phyloP scores from a whole-genome alignment of 2,888 invertebrate genomes.

The Lobophora halterata region DNA sequence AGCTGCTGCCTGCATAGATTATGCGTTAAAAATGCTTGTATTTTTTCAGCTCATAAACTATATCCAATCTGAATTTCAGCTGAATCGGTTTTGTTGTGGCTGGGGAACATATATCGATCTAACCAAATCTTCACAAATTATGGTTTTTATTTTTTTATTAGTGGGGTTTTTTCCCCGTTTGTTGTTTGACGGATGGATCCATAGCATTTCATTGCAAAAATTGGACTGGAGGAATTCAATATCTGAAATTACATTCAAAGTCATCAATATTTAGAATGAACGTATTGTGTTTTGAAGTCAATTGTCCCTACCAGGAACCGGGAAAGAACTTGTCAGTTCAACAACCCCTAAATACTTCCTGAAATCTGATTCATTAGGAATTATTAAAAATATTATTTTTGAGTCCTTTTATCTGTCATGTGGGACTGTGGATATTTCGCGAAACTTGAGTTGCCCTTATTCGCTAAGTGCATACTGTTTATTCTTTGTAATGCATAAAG shows the following conservation, averaged over 20 bases:
- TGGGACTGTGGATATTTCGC: constrained; percentile 33
- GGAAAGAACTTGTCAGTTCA: constrained; percentile 24
- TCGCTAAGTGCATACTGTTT: constrained; percentile 45
- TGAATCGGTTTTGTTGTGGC: too few relatives aligned
- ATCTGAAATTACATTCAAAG: background rate
- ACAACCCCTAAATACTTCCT: constrained; percentile 26
- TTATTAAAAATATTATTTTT: constrained; percentile 40
- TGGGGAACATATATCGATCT: too few relatives aligned
- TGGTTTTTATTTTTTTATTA: too few relatives aligned
- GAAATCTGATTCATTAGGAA: constrained; percentile 36
- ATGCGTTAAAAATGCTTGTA: too few relatives aligned
- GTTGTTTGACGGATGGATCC: too few relatives aligned
- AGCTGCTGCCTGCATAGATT: too few relatives aligned
- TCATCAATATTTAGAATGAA: background rate
- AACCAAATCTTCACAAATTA: too few relatives aligned
- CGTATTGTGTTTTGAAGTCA: constrained; percentile 17
- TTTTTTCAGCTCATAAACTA: too few relatives aligned
- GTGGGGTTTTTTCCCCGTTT: too few relatives aligned
- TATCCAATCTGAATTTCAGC: too few relatives aligned
- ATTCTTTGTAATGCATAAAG: constrained; percentile 27
- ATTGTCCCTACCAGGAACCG: constrained; percentile 34
- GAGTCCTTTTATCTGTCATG: constrained; percentile 33
- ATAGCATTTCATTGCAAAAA: too few relatives aligned
- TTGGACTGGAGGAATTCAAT: too few relatives aligned
- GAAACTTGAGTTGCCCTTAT: constrained; percentile 29